phyloP scores from a whole-genome alignment of 2,797 vertebrate genomes.

The Acipenser transmontanus region DNA sequence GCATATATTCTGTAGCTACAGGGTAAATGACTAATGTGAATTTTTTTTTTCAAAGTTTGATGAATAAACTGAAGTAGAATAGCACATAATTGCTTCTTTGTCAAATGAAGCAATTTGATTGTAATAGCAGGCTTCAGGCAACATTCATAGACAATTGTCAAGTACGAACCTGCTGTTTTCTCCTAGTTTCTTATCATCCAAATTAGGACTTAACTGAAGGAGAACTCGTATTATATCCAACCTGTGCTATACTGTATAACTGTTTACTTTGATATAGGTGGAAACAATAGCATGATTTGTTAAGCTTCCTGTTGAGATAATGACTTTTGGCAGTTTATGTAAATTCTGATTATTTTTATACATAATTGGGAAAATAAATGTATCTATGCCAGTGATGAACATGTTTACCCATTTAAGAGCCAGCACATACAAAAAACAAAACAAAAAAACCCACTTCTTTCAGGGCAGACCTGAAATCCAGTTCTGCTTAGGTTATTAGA shows the following conservation, averaged over 20 bases:
- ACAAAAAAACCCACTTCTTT: too few species aligned
- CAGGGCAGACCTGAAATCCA: too few species aligned
- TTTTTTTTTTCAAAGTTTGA: constrained; percentile 15
- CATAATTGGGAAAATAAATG: not conserved
- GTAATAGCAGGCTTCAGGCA: constrained; percentile 18
- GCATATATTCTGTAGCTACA: too few species aligned
- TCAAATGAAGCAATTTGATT: constrained; percentile 25
- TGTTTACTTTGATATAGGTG: constrained; percentile 4
- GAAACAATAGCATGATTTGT: not conserved
- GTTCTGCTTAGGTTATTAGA: too few species aligned
- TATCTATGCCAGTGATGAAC: too few species aligned
- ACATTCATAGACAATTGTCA: constrained; percentile 8
- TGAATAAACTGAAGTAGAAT: constrained; percentile 21
- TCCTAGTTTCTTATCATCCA: constrained; percentile 3
- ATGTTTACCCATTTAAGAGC: too few species aligned
- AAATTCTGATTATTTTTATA: not conserved
- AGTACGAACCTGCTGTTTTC: not conserved
- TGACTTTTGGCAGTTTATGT: not conserved
- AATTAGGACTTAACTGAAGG: constrained; percentile 6
- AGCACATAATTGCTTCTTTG: constrained; percentile 27
- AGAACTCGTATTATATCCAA: not conserved
- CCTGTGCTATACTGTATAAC: not conserved
- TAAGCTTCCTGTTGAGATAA: not conserved
- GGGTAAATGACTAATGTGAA: too few species aligned
- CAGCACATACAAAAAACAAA: too few species aligned